Evolutionary conservation across 2,797 vertebrate species (phyloP).

Genomic region (Muscicapa comitata): DNA sequence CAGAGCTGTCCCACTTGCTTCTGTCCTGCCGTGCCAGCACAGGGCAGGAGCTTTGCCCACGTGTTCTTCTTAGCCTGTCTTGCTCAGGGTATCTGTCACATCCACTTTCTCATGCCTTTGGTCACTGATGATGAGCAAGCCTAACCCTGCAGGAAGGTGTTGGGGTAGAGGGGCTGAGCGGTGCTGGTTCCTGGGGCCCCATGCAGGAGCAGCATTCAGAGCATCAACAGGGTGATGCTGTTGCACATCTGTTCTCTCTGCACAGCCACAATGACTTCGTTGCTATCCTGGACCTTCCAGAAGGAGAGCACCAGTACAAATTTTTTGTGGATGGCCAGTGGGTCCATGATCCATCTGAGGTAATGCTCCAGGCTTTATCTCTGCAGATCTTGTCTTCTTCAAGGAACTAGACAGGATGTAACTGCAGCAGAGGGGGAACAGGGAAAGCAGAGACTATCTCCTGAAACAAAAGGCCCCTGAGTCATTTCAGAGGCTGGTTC

Average conservation of each 20-base stretch:
- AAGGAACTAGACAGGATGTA: neutral
- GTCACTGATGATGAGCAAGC: neutral
- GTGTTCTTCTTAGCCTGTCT: neutral
- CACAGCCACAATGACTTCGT: conserved; percentile 96
- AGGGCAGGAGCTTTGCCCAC: neutral
- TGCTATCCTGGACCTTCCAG: conserved; percentile 94
- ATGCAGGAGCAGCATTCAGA: neutral
- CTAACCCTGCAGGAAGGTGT: neutral
- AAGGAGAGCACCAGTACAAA: conserved; percentile 98
- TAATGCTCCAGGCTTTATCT: conserved; percentile 61
- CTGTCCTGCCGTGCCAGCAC: neutral
- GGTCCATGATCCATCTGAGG: conserved; percentile 94
- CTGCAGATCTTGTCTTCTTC: neutral
- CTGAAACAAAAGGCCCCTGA: neutral
- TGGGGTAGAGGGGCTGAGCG: neutral
- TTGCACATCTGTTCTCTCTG: conserved; percentile 5
- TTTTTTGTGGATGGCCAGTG: conserved; percentile 98
- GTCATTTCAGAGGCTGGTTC: neutral
- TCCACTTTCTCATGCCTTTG: neutral
- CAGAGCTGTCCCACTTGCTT: neutral
- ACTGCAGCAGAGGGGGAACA: neutral
- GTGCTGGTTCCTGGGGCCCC: neutral
- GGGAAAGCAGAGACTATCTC: neutral
- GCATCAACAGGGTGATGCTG: neutral
- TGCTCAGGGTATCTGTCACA: neutral